These are phyloP conservation scores for Cryptocephalus primarius DNA, from an alignment of 2,888 invertebrate genomes.

Conservation along the genomic window DNA sequence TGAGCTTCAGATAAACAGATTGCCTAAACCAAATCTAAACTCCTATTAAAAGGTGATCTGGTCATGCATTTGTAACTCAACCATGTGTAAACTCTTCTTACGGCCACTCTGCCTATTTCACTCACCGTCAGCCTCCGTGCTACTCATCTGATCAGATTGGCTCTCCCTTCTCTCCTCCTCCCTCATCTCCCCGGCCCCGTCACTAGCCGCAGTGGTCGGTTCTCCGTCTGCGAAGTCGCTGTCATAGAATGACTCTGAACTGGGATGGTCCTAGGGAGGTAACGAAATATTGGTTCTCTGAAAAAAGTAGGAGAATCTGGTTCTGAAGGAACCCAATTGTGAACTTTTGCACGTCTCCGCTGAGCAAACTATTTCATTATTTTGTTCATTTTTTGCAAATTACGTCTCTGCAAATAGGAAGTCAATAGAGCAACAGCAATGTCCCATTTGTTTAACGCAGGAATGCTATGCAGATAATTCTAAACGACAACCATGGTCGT, in stretches of 20 bases:
- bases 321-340: neutral
- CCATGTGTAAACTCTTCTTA: no score
- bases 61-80: no score
- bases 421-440: no score
- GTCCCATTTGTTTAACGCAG: no score
- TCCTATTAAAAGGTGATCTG: no score
- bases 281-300: neutral
- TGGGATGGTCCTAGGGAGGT: slow-evolving; percentile 61
- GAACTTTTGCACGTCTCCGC: neutral
- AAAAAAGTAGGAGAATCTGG: slow-evolving; percentile 1
- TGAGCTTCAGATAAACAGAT: no score
- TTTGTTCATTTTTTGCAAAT: no score
- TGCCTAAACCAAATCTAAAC: no score
- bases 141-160: slow-evolving; percentile 48
- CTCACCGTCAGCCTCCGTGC: slow-evolving; percentile 56
- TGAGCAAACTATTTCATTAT: no score
- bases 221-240: slow-evolving; percentile 71
- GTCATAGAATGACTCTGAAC: slow-evolving; percentile 84
- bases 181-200: slow-evolving; percentile 17
- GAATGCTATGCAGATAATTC: no score
- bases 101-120: slow-evolving; percentile 43
- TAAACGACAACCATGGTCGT: no score
- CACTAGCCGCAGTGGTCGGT: slow-evolving; percentile 26
- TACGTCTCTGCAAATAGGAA: no score
- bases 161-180: slow-evolving; percentile 25